These are phyloP conservation scores for Rhagonycha lutea DNA, from an alignment of 2,888 invertebrate species.

Conservation along the genomic window DNA sequence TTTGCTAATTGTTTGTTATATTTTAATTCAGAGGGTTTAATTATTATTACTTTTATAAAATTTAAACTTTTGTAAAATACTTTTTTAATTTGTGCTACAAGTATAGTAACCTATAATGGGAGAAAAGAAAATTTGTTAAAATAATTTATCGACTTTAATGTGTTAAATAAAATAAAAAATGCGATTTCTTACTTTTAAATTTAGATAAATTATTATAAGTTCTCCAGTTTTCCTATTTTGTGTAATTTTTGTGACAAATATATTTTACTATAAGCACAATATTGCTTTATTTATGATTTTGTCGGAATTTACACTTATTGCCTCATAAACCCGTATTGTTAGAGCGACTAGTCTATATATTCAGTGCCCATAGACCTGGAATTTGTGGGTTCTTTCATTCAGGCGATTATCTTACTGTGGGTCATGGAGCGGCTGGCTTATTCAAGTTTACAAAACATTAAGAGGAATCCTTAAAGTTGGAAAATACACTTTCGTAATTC, in stretches of 20 bases:
- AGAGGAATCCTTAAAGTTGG: too few relatives aligned
- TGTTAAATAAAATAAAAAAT: neutral
- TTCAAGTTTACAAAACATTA: too few relatives aligned
- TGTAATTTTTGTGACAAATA: slow-evolving; percentile 49
- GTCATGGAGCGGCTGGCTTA: too few relatives aligned
- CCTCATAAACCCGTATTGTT: too few relatives aligned
- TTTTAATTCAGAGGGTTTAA: neutral
- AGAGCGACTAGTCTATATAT: too few relatives aligned
- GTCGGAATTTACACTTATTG: too few relatives aligned
- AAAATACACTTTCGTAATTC: too few relatives aligned
- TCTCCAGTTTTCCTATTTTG: slow-evolving; percentile 45
- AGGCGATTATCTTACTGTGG: too few relatives aligned
- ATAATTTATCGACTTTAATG: neutral
- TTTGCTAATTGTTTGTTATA: neutral
- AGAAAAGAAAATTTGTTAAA: neutral
- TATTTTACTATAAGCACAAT: slow-evolving; percentile 44
- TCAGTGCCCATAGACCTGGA: too few relatives aligned
- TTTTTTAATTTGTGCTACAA: neutral
- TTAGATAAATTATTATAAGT: neutral
- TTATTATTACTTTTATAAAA: neutral
- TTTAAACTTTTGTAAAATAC: neutral
- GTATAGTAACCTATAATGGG: neutral
- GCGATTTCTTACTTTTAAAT: neutral
- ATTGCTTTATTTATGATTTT: neutral
- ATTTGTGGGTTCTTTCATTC: too few relatives aligned